Conservation (phyloP, 2,797 vertebrate species). For the Tokudaia muenninki region DNA sequence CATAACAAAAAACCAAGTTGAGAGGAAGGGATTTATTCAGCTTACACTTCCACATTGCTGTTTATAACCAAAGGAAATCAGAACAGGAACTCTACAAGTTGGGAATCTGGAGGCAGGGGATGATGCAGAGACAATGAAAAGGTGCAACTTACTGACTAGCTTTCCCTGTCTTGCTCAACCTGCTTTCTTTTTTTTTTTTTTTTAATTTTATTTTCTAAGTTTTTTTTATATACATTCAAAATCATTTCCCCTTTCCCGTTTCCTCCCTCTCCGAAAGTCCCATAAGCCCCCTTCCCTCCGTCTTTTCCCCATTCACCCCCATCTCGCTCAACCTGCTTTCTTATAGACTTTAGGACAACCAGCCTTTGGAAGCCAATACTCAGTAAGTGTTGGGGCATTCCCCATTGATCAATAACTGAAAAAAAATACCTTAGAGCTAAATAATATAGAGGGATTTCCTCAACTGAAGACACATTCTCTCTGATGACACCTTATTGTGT, state of each 20-base stretch:
- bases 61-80: background rate
- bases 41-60: background rate
- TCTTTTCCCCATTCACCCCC: no score
- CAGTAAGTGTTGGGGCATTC: background rate
- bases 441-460: background rate
- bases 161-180: background rate
- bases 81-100: background rate
- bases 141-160: background rate
- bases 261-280: no score
- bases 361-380: background rate
- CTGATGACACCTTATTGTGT: background rate
- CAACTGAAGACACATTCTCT: background rate
- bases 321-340: background rate
- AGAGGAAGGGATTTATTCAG: background rate
- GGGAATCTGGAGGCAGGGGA: background rate
- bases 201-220: no score
- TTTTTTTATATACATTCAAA: no score
- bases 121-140: background rate
- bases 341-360: background rate
- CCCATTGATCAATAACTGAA: background rate
- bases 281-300: no score
- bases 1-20: background rate
- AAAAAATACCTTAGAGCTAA: background rate
- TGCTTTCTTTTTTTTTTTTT: no score
- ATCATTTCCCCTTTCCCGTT: no score